Evolutionary conservation across 2,113 vertebrate species (phyloP), one percentile per base, ranked within the genome.

Genomic region (Felis catus): DNA sequence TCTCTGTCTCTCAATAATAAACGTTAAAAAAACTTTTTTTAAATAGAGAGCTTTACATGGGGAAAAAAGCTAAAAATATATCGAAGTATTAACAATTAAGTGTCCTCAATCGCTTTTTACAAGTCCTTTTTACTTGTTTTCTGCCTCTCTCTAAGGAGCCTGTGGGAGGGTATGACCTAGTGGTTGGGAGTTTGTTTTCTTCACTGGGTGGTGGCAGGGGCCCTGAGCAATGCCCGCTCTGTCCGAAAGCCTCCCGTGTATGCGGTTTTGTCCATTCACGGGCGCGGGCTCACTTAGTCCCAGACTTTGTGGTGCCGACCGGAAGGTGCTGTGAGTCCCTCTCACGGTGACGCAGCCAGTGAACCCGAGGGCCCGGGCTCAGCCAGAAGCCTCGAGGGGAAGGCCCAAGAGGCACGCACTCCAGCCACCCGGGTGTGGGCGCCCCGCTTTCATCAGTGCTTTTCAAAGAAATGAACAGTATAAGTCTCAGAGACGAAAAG

Each of bases 261-360:
- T 31, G 16, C 41, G 5, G 14, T n/a, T n/a, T n/a, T 12, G 4
- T 76, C 53, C 23, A 1, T 27, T 66, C 29, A 16, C 4, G 21
- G n/a, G 29, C 14, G 15, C 13, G 23, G 45, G 31, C n/a, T 89
- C 11, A 18, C 73, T 45, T 16, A 29, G 31, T 74, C 48, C 15
- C 31, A 1, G 84, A 14, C 15, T 73, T 15, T 58, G n/a, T 18
- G 31, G 5, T 63, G 14, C 10, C 13, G 31, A 29, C 4, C 4
- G 3, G 36, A 21, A 19, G 61, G 33, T 19, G 48, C 39, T 16
- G 79, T 4, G 4, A 19, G 19, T 16, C 3, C 36, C 36, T 51
- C 63, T 45, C 33, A 5, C 1, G 4, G 70, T 3, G 15, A 11
- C 9, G 16, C 41, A 29, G 39, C 36, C 10, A 0, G 19, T 9